A percentile compares a stretch with the other conserved stretches of the same genome.
Evolutionary conservation across 2,888 invertebrate genomes (phyloP).

Genomic region (Perizoma flavofasciatum): DNA sequence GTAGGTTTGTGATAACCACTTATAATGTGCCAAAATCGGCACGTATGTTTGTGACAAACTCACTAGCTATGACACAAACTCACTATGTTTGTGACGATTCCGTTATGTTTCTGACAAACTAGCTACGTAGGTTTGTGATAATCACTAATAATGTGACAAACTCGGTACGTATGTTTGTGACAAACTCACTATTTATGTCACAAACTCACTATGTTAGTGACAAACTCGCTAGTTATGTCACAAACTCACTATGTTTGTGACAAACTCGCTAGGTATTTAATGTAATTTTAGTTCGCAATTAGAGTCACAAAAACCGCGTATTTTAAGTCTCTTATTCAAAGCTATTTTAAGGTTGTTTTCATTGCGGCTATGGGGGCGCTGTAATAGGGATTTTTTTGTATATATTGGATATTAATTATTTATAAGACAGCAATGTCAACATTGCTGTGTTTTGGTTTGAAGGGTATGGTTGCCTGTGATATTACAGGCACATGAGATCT

Average conservation of each 20-base stretch:
- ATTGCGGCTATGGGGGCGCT: neutral
- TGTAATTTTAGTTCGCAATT: too few species aligned
- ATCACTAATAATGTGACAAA: neutral
- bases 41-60: neutral
- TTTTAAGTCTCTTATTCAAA: neutral
- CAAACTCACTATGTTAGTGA: too few species aligned
- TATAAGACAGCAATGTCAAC: too few species aligned
- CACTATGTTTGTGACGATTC: neutral
- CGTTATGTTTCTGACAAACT: neutral
- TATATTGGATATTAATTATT: too few species aligned
- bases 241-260: slow-evolving; percentile 29
- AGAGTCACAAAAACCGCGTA: neutral
- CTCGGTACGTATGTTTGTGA: neutral
- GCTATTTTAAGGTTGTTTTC: too few species aligned
- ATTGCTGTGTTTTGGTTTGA: too few species aligned
- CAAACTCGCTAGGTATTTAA: slow-evolving; percentile 62
- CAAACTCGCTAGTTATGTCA: slow-evolving; percentile 63
- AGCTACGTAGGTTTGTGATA: neutral
- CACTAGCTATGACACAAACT: slow-evolving; percentile 36
- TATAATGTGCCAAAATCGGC: neutral
- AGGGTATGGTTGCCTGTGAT: too few species aligned
- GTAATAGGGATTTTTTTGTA: neutral
- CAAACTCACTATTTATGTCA: too few species aligned
- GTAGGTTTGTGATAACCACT: too few species aligned
- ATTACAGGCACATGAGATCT: too few species aligned